Base-by-base conservation (phyloP, 2,113 vertebrate genomes). In the Ageneiosus marmoratus region DNA sequence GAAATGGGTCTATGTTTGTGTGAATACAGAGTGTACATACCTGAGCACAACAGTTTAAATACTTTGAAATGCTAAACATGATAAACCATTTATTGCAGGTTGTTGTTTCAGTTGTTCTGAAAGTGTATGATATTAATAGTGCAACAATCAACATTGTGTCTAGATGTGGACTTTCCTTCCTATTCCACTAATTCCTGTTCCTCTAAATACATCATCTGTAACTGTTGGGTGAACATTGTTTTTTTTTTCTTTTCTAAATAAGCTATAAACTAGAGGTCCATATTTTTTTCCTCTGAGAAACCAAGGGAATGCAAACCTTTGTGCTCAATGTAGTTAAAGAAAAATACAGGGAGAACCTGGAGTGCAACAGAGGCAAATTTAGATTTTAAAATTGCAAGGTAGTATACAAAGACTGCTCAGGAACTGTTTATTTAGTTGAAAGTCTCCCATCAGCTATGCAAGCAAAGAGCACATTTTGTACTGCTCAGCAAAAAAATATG, bases 341-440 rank as follows among this genome's bases (percentile, higher is more conserved):
- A 32, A 74, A 29, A 51, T 51, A 74, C 72, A 32, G 15, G 16
- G 16, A 74, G 7, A 74, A 29, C 29, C 8, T 48, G 44, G 27
- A 74, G 15, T 2, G 7, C 13, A 18, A 74, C 72, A 74, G 48
- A 51, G 48, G 48, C 46, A 74, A 74, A 51, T 51, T 11, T 74
- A 74, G n/a, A 74, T 74, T 46, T 32, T 72, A 72, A 72, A 70
- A 48, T 72, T 48, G 69, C 69, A 72, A 72, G 69, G 41, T 27
- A 72, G 69, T n/a, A n/a, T 70, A 44, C 37, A 70, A 44, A 46
- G 67, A 51, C 72, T 48, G 27, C 48, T 20, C 7, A 29, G 48
- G 8, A 74, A 51, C 48, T 74, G 16, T 51, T 74, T 32, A 46
- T 72, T 46, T 48, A 72, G 69, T 27, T 24, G 16, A 22, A 48